Conservation (phyloP, 2,888 invertebrate genomes). For the Idaea aversata region DNA sequence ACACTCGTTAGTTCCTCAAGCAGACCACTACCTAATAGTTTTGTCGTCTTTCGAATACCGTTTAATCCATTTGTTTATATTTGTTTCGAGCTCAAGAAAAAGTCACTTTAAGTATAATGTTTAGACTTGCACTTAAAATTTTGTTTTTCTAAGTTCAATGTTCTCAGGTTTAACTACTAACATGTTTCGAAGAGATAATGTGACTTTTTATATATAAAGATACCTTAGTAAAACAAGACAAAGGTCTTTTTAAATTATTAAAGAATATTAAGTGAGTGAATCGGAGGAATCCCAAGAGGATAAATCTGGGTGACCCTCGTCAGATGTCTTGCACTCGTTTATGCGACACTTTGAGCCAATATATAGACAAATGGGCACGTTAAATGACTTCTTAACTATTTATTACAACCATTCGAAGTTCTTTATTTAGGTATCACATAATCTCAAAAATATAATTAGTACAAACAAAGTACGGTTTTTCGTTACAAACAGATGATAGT, state of each 20-base stretch:
- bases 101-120: constrained; percentile 34
- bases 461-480: background rate
- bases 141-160: constrained; percentile 4
- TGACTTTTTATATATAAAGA: background rate
- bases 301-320: constrained; percentile 41
- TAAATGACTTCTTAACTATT: constrained; percentile 23
- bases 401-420: background rate
- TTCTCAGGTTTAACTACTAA: background rate
- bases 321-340: constrained; percentile 23
- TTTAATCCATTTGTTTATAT: constrained; percentile 63
- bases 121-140: constrained; percentile 25
- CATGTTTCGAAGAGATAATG: background rate
- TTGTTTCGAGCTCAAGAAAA: constrained; percentile 37
- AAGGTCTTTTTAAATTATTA: constrained; percentile 24
- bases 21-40: constrained; percentile 65
- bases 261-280: constrained; percentile 29
- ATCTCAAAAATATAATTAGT: background rate
- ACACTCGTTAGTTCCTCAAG: constrained; percentile 59
- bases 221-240: background rate
- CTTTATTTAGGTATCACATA: background rate
- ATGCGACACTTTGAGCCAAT: constrained; percentile 34
- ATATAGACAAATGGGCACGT: constrained; percentile 34
- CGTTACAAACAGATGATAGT: no score
- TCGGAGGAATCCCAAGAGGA: constrained; percentile 19
- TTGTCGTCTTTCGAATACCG: constrained; percentile 56